Evolutionary conservation across 2,113 vertebrate species (phyloP), one percentile per base, ranked within the genome.

Genomic region (Ariopsis seemanni): DNA sequence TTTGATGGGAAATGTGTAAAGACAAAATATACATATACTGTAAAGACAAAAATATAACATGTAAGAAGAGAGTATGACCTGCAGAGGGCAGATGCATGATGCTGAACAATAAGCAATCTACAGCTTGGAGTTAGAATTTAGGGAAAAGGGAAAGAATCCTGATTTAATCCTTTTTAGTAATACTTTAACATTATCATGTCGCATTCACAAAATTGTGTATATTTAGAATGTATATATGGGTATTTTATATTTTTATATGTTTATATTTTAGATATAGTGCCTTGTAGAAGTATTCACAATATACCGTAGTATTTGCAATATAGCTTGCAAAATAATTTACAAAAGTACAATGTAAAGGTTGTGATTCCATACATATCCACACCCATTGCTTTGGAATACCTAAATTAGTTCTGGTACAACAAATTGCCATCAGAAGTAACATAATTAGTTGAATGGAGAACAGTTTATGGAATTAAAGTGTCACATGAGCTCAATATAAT

Each of bases 31-130:
- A 42, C 42, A 42, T 42, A n/a, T 1, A 5, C n/a, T 75, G 0
- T 15, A 53, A 79, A 30, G n/a, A 30, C 53, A 9, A 57, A 58
- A 58, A 57, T 30, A 80, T n/a, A 77, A 50, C 17, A 7, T 63
- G 57, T 50, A 87, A 25, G 58, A 74, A 74, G 14, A 62, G 9
- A 2, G 14, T 48, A 74, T 9, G 2, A 55, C 79, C 79, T 62
- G 86, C 42, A 87, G 86, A 82, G 69, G 86, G 79, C 86, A 87
- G 67, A 75, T n/a, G 27, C 30, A 75, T 85, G 34, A 42, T n/a
- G 42, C 20, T 67, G 22, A 57, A 84, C 17, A 57, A 1, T 11
- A 53, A 17, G 48, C 14, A 4, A 77, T 77, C 50, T 14, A 10
- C 52, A 77, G 48, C 48, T 77, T 53, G 74, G 22, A 52, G 10